Conservation (phyloP, 1,140 invertebrate species). For the Leptinotarsa lineolata region DNA sequence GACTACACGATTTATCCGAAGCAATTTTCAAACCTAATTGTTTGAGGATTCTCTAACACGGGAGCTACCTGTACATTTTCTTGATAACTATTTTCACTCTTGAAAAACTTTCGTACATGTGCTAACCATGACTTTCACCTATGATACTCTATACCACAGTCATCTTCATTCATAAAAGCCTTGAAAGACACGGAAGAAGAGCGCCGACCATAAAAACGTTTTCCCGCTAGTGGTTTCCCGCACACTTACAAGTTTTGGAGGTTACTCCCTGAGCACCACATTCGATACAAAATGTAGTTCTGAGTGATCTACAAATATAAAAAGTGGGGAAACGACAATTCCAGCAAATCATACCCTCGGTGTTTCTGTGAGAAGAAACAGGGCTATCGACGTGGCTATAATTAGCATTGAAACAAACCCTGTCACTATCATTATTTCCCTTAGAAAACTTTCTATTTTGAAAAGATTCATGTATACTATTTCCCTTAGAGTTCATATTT, state of each 20-base stretch:
- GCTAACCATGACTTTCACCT: no score
- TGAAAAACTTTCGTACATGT: no score
- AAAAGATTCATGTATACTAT: no score
- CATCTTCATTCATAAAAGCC: no score
- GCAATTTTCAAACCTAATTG: background rate
- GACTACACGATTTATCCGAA: background rate
- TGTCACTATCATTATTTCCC: no score
- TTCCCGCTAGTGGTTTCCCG: background rate
- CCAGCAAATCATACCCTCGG: background rate
- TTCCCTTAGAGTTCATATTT: no score
- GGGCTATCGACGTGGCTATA: no score
- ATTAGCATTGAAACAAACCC: no score
- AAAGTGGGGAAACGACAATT: background rate
- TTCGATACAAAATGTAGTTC: background rate
- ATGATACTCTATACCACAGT: no score
- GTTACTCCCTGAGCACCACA: background rate
- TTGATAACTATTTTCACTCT: background rate
- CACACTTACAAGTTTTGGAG: background rate
- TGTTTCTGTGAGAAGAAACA: no score
- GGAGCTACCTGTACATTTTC: background rate
- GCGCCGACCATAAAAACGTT: background rate
- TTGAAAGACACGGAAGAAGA: background rate
- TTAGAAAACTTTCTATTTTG: no score
- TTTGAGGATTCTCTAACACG: background rate
- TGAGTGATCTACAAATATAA: background rate